Percentiles rank a stretch among this genome's conserved stretches.
phyloP scores from a whole-genome alignment of 2,797 vertebrate genomes.

The Erithacus rubecula region DNA sequence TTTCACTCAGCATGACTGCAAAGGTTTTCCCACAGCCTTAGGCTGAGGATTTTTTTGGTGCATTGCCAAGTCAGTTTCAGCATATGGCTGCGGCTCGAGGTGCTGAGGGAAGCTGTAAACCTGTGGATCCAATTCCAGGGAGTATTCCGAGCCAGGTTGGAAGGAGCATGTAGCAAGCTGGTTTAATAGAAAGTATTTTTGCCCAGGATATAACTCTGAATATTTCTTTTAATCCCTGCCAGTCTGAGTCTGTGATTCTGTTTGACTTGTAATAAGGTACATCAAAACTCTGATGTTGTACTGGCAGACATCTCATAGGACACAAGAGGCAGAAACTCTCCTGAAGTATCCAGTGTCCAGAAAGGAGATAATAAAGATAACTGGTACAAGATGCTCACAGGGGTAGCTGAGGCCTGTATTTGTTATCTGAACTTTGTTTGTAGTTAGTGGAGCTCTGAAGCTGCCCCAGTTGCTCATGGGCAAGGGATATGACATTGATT shows the following conservation, averaged over 20 bases:
- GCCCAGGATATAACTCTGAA: neutral
- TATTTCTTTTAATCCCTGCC: neutral
- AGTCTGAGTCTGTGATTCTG: neutral
- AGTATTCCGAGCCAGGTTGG: too few relatives aligned
- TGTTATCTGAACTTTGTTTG: neutral
- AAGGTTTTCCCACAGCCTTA: too few relatives aligned
- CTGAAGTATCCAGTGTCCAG: neutral
- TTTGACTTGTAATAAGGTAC: neutral
- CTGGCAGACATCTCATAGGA: neutral
- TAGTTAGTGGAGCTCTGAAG: neutral
- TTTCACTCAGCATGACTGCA: too few relatives aligned
- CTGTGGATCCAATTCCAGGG: too few relatives aligned
- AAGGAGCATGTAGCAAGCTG: too few relatives aligned
- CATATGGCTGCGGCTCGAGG: too few relatives aligned
- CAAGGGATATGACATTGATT: neutral
- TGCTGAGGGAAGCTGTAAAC: too few relatives aligned
- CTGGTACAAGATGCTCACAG: neutral
- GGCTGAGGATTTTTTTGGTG: too few relatives aligned
- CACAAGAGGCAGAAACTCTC: neutral
- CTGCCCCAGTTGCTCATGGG: neutral
- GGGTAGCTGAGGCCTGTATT: neutral
- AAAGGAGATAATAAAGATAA: neutral
- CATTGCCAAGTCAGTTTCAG: rapidly evolving
- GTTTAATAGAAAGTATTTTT: too few relatives aligned
- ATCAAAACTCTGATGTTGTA: neutral